A percentile compares a stretch with the other conserved stretches of the same genome.
Conservation (phyloP, 1,140 invertebrate genomes). For the Phymastichus coffea region DNA sequence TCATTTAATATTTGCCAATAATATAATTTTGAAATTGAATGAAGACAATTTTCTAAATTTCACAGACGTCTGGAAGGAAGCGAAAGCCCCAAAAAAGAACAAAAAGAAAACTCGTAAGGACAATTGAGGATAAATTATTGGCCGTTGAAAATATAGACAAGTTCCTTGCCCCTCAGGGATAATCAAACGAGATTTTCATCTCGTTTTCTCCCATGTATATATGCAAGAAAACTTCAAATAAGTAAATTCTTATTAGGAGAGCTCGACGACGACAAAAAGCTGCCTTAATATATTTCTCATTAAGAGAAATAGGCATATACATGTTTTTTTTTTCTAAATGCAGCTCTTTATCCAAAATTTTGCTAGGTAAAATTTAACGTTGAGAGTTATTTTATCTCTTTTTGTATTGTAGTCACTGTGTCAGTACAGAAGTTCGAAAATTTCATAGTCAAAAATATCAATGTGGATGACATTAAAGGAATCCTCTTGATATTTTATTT, state of each 20-base stretch:
- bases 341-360: no score
- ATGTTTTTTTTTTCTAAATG: no score
- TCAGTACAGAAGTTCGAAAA: no score
- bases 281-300: background rate
- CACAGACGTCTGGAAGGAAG: conserved; percentile 66
- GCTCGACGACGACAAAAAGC: background rate
- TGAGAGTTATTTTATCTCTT: no score
- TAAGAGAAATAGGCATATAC: no score
- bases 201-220: conserved; percentile 8
- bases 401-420: no score
- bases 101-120: conserved; percentile 71
- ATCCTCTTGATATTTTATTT: background rate
- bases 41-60: no score
- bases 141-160: conserved; percentile 16
- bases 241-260: background rate
- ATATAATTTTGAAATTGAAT: no score
- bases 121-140: conserved; percentile 53
- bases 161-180: conserved; percentile 28
- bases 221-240: conserved; percentile 4
- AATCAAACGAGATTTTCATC: background rate
- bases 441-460: no score
- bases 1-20: conserved; percentile 25
- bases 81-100: conserved; percentile 64
- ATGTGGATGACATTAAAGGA: conserved; percentile 3
- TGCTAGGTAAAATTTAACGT: no score